These are phyloP conservation scores for Rhynchotus rufescens DNA, from an alignment of 2,797 vertebrate species.

Conservation along the genomic window DNA sequence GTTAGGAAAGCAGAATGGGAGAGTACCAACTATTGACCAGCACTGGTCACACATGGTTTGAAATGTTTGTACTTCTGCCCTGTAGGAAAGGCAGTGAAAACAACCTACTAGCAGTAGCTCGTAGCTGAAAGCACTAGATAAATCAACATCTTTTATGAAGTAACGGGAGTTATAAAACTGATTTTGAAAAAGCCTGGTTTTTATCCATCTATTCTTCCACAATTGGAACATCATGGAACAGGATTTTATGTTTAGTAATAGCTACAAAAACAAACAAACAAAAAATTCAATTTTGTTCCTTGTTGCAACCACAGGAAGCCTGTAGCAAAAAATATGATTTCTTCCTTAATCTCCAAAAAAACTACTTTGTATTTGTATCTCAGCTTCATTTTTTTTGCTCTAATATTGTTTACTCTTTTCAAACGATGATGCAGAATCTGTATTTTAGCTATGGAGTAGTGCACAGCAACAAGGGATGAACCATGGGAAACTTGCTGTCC, in stretches of 20 bases:
- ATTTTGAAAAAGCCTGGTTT: not conserved
- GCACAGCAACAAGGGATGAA: not conserved
- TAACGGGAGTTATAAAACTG: not conserved
- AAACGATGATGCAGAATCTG: not conserved
- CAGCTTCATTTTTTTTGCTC: not conserved
- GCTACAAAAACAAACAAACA: not conserved
- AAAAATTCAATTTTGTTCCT: not conserved
- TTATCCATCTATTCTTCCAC: not conserved
- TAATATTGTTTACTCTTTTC: not conserved
- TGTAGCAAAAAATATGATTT: not conserved
- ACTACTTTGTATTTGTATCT: not conserved
- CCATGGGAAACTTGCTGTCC: not conserved
- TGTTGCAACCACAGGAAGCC: not conserved
- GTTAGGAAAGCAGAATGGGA: not conserved
- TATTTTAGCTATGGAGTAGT: not conserved
- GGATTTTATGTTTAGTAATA: not conserved
- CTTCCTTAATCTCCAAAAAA: not conserved
- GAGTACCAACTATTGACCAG: not conserved
- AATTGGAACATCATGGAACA: not conserved
- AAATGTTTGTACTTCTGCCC: not conserved
- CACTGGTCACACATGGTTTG: not conserved
- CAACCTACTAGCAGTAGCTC: not conserved
- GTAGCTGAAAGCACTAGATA: not conserved
- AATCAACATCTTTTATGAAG: not conserved
- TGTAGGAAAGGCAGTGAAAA: not conserved